Evolutionary conservation across 2,113 vertebrate species (phyloP), one percentile per base, ranked within the genome.

Genomic region (Spermophilus dauricus): DNA sequence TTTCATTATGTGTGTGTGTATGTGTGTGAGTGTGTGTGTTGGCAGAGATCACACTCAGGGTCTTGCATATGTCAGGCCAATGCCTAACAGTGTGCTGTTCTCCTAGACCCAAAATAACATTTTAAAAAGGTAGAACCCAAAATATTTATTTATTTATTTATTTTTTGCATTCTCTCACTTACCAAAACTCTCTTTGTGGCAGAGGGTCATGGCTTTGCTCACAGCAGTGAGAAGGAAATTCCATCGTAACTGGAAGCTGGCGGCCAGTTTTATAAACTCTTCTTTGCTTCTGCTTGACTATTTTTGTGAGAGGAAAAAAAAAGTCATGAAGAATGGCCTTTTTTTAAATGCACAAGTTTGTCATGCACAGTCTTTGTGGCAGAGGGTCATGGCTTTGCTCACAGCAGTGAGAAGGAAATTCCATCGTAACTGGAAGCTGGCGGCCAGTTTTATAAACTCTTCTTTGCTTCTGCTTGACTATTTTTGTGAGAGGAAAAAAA

Each of bases 171-270:
- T 39, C 45, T 72, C 20, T 0, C 42, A 93, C 96, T 98, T 91
- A 99, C 98, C 98, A 22, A 99, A 99, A n/a, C 98, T 98, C 0
- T 98, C 93, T 65, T 97, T 93, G 3, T 95, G 94, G 89, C 90
- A 97, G 92, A 99, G 95, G 4, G 98, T 98, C 97, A 98, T 95
- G 73, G 97, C 97, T 97, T 98, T 98, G 98, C 98, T 98, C 88
- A 99, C 92, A 0, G 97, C 34, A 0, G 87, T 98, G 89, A 99
- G 95, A 4, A 99, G 97, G 78, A 98, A 98, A 75, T 98, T 99
- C 99, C 98, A 98, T 56, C 94, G 76, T 80, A 99, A 86, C 96
- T 98, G 98, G 95, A 99, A 99, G 96, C 97, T 94, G 5, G 98
- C 94, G 0, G 98, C 98, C 87, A 98, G 2, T 10, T 90, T 93